Evolutionary conservation across 2,797 vertebrate genomes (phyloP), one percentile per base, ranked within the genome.

Genomic region (Champsocephalus esox): DNA sequence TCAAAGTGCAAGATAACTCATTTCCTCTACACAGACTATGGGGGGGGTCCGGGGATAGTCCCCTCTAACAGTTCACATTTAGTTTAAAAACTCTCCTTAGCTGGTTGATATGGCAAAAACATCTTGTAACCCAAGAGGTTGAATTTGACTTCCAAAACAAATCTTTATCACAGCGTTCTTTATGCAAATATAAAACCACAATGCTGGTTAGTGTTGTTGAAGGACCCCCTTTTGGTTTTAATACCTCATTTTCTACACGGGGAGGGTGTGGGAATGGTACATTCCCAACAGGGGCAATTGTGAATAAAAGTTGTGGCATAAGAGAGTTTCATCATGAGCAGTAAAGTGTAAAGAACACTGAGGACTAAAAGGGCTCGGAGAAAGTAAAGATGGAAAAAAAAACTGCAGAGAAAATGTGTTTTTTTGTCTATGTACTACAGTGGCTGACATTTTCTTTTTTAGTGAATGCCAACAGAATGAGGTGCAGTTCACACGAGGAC

Each of bases 121-220:
- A 2, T 12, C n/a, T 56, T 49, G 34, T 16, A 69, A 67, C 48
- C 50, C 48, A 48, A 64, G 17, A 74, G 60, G 57, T 10, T 21
- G 41, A n/a, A 19, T 55, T 34, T 24, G 16, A 12, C 24, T 56
- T 66, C 8, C 1, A 54, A 66, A 54, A 9, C 50, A 74, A 45
- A 51, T 28, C 2, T 64, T n/a, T 32, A 4, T 1, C 28, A 54
- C 55, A 5, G n/a, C 9, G 14, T 77, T 45, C 3, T 6, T 11
- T 14, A 4, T 12, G 38, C 19, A 21, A 1, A 28, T 46, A 44
- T 56, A 17, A 80, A 65, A 32, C 10, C 9, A n/a, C 46, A 17
- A 41, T 43, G 17, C 19, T 0, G 14, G 43, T 62, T 19, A 57
- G 64, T 70, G 66, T 75, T 62, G 2, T 10, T 17, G 13, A 43